Evolutionary conservation across 1,140 invertebrate species (phyloP).

Genomic region (Mylabris phalerata): DNA sequence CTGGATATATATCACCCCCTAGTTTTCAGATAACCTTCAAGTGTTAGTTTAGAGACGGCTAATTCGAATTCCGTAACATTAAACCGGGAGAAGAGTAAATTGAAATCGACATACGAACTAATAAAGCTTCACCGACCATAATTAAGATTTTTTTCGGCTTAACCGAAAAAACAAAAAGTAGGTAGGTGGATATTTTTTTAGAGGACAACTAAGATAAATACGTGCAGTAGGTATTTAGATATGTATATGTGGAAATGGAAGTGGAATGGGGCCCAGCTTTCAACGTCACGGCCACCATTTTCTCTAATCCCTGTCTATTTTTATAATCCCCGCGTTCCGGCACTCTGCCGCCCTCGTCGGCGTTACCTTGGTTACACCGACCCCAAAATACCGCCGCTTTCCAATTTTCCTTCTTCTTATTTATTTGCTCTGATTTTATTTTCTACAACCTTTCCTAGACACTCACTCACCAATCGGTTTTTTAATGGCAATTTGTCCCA

Average conservation of each 20-base stretch:
- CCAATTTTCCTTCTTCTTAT: constrained; percentile 8
- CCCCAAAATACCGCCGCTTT: constrained; percentile 31
- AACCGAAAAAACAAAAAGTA: background rate
- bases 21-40: constrained; percentile 8
- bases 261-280: background rate
- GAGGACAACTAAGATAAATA: too few species aligned
- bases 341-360: constrained; percentile 26
- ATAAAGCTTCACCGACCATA: background rate
- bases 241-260: background rate
- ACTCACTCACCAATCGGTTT: background rate
- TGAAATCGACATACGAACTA: background rate
- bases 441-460: constrained; percentile 7
- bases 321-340: constrained; percentile 35
- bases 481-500: constrained; percentile 1
- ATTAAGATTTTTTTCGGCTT: background rate
- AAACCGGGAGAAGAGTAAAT: background rate
- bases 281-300: constrained; percentile 26
- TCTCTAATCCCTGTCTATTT: constrained; percentile 37
- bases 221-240: too few species aligned
- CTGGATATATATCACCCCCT: background rate
- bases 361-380: constrained; percentile 29
- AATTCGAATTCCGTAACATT: constrained; percentile 15
- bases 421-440: constrained; percentile 17
- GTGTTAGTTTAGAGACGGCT: constrained; percentile 1
- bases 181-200: background rate